These are phyloP conservation scores for Chaenocephalus aceratus DNA, from an alignment of 2,113 vertebrate genomes.

Conservation along the genomic window DNA sequence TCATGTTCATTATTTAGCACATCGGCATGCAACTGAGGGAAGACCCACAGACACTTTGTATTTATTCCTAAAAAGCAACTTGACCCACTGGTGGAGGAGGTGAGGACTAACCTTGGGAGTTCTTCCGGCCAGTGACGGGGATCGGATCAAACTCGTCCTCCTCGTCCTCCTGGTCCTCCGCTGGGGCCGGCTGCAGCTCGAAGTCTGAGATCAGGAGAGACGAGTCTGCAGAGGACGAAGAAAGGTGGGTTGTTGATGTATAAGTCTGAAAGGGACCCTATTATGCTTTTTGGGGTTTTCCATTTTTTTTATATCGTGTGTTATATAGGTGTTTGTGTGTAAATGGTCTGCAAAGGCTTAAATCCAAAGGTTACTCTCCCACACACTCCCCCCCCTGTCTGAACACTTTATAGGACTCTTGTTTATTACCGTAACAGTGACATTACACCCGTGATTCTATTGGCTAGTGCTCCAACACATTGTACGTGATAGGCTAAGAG, in stretches of 20 bases:
- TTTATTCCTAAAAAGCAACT: slow-evolving; percentile 2
- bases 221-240: slow-evolving; percentile 86
- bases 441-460: too few species aligned
- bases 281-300: background rate
- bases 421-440: too few species aligned
- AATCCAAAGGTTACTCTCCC: too few species aligned
- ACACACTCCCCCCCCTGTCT: too few species aligned
- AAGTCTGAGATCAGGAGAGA: slow-evolving; percentile 96
- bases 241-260: background rate
- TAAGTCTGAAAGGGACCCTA: background rate
- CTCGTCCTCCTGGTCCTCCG: slow-evolving; percentile 92
- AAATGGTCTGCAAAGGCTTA: too few species aligned
- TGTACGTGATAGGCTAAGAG: too few species aligned
- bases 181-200: slow-evolving; percentile 83
- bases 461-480: too few species aligned
- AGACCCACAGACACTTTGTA: background rate
- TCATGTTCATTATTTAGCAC: background rate
- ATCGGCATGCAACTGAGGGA: slow-evolving; percentile 13
- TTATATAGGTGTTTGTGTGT: too few species aligned
- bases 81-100: slow-evolving; percentile 1
- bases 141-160: slow-evolving; percentile 99
- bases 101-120: slow-evolving; percentile 92
- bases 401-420: too few species aligned
- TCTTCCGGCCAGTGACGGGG: slow-evolving; percentile 96
- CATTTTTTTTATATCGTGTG: too few species aligned